Evolutionary conservation across 2,113 vertebrate genomes (phyloP), one percentile per base, ranked within the genome.

Genomic region (Myrmecobius fasciatus): DNA sequence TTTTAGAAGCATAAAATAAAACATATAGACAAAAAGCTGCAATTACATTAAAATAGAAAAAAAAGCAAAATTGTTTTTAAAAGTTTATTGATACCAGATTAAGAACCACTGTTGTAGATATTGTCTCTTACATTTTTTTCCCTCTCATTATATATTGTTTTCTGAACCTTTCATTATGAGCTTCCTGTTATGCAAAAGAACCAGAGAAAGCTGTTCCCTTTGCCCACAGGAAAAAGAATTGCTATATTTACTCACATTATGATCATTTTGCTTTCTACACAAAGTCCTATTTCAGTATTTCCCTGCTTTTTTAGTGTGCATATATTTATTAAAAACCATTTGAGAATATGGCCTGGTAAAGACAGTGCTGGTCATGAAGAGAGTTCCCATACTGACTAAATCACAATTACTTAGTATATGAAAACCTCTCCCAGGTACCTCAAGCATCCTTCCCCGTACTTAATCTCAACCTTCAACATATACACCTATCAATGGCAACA

Each of bases 111-210:
- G 67, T n/a, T 83, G 0, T 8, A 24, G 67, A 43, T 83, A 43
- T 43, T 83, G 67, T 0, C 36, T 83, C 43, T 83, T 75, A 22
- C 36, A 43, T 83, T 43, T 83, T 43, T 83, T 36, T n/a, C 36
- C 36, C 20, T 24, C 43, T 83, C 1, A 24, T 83, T 43, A 83
- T 22, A 22, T 43, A 43, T 83, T 43, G 20, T 83, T 83, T 83
- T 43, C 67, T 43, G 36, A 20, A n/a, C 6, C 67, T 83, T 75
- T n/a, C 17, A n/a, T 75, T 75, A n/a, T 75, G 36, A 14, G 36
- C 60, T 75, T 75, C n/a, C 67, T 83, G 67, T 83, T 83, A 43
- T 83, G 67, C 67, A 83, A 83, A 83, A 83, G 67, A 83, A 83
- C 67, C 14, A n/a, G 60, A 67, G 3, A 67, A 83, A 83, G 17